These are phyloP conservation scores for Halcyon smyrnensis DNA, from an alignment of 2,797 vertebrate genomes.

Conservation along the genomic window DNA sequence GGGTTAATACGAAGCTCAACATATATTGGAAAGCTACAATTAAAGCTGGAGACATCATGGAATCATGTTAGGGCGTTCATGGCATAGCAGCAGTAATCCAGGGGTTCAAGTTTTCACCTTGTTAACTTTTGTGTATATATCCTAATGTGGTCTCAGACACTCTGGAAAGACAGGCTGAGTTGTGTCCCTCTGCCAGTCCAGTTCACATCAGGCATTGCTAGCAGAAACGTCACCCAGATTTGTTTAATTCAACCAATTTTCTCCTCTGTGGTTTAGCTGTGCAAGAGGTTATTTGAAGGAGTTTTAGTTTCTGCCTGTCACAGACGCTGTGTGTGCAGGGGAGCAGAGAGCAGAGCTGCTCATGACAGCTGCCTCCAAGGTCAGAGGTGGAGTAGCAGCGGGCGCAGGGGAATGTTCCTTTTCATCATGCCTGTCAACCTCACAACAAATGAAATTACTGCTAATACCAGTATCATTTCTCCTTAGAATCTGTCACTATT, in stretches of 20 bases:
- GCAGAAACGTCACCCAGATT: background rate
- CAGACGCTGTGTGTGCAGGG: background rate
- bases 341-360: constrained; percentile 36
- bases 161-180: background rate
- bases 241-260: constrained; percentile 16
- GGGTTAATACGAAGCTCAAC: background rate
- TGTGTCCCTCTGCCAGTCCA: background rate
- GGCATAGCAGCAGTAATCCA: constrained; percentile 50
- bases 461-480: constrained; percentile 67
- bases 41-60: background rate
- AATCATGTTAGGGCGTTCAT: background rate
- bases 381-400: constrained; percentile 67
- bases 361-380: constrained; percentile 55
- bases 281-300: constrained; percentile 22
- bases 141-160: background rate
- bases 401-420: constrained; percentile 59
- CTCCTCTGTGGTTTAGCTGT: background rate
- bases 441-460: constrained; percentile 59
- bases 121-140: constrained; percentile 19
- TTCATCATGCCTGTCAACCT: constrained; percentile 72
- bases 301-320: constrained; percentile 17
- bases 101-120: constrained; percentile 43
- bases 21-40: background rate
- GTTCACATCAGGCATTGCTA: background rate
- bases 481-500: constrained; percentile 69